Percentiles rank a stretch among this genome's conserved stretches.
Conservation (phyloP, 2,797 vertebrate species). For the Mastacembelus armatus region DNA sequence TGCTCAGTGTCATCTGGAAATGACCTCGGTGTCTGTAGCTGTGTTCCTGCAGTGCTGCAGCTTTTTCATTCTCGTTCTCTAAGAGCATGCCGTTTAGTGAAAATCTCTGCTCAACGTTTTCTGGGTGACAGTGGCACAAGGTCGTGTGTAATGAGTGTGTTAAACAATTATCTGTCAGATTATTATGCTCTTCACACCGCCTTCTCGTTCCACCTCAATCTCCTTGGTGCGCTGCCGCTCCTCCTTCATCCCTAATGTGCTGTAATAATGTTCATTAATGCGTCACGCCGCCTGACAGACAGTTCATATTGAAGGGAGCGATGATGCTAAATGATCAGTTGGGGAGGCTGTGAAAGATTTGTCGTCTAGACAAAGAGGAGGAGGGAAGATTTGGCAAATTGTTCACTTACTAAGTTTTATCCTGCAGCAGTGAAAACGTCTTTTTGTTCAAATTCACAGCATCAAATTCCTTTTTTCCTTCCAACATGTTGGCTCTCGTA, state of each 20-base stretch:
- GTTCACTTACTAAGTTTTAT: constrained; percentile 9
- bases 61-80: neutral
- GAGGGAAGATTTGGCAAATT: constrained; percentile 10
- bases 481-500: neutral
- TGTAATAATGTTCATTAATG: constrained; percentile 69
- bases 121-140: constrained; percentile 63
- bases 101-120: constrained; percentile 19
- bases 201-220: constrained; percentile 57
- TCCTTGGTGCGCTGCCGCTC: constrained; percentile 59
- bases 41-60: neutral
- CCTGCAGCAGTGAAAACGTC: neutral
- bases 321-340: constrained; percentile 30
- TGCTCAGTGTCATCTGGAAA: too few relatives aligned
- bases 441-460: constrained; percentile 6
- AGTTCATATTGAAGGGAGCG: constrained; percentile 27
- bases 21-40: too few relatives aligned
- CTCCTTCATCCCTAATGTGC: constrained; percentile 70
- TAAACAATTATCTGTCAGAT: constrained; percentile 70
- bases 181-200: constrained; percentile 71
- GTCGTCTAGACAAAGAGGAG: constrained; percentile 14
- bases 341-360: constrained; percentile 3
- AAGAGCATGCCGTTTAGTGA: neutral
- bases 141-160: constrained; percentile 71
- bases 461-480: neutral
- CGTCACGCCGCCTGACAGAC: constrained; percentile 59